These are phyloP conservation scores for Romanogobio albipinnatus DNA, from an alignment of 2,113 vertebrate genomes.

Conservation along the genomic window DNA sequence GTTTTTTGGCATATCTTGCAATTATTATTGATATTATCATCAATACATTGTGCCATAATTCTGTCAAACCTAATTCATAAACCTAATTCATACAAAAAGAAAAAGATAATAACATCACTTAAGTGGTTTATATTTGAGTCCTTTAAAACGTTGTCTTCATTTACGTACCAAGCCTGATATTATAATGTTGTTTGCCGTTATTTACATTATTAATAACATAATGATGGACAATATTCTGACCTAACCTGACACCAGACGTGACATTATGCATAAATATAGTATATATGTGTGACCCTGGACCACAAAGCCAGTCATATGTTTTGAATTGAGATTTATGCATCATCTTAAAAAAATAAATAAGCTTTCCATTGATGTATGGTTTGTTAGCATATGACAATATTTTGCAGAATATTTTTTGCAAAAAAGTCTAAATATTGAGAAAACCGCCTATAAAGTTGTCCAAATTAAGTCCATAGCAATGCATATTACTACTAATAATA, in stretches of 20 bases:
- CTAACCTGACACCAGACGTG: neutral
- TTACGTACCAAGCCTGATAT: neutral
- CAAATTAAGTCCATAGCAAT: too few species aligned
- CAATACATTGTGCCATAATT: neutral
- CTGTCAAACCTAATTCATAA: neutral
- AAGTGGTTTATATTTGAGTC: neutral
- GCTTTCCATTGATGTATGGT: too few species aligned
- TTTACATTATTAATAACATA: neutral
- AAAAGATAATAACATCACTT: conserved; percentile 1
- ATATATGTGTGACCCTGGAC: neutral
- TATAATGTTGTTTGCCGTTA: neutral
- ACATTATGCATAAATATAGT: neutral
- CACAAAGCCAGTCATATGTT: too few species aligned
- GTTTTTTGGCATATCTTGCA: neutral
- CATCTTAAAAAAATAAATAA: too few species aligned
- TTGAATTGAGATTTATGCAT: too few species aligned
- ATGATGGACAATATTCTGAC: neutral
- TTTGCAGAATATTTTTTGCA: too few species aligned
- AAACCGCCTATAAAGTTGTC: too few species aligned
- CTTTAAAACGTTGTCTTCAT: neutral
- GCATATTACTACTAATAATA: too few species aligned
- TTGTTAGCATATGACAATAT: too few species aligned
- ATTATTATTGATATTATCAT: neutral
- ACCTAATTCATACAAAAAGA: neutral
- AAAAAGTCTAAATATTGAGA: too few species aligned